These are phyloP conservation scores for Nannoperca australis DNA, from an alignment of 2,797 vertebrate genomes.

Conservation along the genomic window DNA sequence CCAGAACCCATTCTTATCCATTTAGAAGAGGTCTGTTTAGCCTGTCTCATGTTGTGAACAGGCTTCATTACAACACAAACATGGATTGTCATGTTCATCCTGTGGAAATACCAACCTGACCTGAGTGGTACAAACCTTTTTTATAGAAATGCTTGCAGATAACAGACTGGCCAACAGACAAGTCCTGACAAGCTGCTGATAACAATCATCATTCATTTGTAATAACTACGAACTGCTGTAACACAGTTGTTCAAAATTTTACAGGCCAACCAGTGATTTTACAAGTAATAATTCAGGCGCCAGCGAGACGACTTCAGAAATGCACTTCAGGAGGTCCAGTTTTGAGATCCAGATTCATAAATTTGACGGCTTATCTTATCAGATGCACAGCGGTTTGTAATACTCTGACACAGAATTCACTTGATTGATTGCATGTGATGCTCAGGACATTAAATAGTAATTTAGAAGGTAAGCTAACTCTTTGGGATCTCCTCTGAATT, in stretches of 20 bases:
- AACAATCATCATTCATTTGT: neutral
- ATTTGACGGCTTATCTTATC: no score
- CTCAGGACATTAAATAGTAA: neutral
- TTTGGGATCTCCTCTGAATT: neutral
- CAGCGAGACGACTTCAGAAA: no score
- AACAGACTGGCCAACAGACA: neutral
- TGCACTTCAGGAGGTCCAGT: neutral
- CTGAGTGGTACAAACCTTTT: neutral
- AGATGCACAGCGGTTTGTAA: no score
- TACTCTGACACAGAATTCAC: no score
- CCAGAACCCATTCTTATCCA: neutral
- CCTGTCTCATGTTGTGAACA: no score
- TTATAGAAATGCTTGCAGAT: neutral
- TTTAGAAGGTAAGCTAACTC: neutral
- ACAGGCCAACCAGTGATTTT: neutral
- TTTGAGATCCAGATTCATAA: no score
- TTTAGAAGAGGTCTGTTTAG: neutral
- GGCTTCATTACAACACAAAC: no score
- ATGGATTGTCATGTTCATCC: neutral
- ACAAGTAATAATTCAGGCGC: neutral
- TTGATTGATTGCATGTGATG: no score
- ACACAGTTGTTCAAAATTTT: neutral
- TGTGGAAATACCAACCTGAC: conserved; percentile 1
- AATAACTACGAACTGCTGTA: neutral
- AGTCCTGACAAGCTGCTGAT: neutral